Evolutionary conservation across 2,888 invertebrate genomes (phyloP), one percentile per base, ranked within the genome.

Genomic region (Fabriciana adippe): DNA sequence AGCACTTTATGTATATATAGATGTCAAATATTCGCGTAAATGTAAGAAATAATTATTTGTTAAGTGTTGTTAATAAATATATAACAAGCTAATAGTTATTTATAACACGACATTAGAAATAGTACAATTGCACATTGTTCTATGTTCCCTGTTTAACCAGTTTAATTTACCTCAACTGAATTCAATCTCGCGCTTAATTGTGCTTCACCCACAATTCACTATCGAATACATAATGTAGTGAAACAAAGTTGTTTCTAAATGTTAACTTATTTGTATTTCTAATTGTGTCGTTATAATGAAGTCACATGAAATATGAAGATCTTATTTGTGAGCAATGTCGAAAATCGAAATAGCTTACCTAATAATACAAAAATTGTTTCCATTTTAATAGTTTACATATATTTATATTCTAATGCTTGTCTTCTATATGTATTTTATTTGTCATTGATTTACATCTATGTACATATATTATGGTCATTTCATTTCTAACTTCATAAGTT

Each of bases 181-280:
- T 71, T 62, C 69, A 71, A 69, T 71, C 55, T 59, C 64, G 64
- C 48, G 71, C 62, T 71, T 67, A 69, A 71, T 71, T 71, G 69
- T 69, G 57, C 62, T 59, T 67, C 45, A 65, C 69, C 71, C 71
- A 69, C 69, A 71, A 71, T 65, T 62, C 60, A 53, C 60, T 68
- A 66, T 68, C 59, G 66, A 60, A 55, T 61, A 55, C 54, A 60
- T 71, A 66, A 64, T 71, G 45, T 56, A 21, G 21, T 53, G 55
- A 55, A 69, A 51, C 55, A 60, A 55, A 64, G 59, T 55, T 51
- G 48, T 57, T 21, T 50, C 54, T 57, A 55, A 26, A 57, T 51
- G 51, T 51, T 60, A n/a, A 3, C 16, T 61, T 51, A 51, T 61
- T 51, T 35, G 61, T 18, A 51, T 51, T 61, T 51, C 31, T 51